A percentile compares a stretch with the other conserved stretches of the same genome.
Conservation (phyloP, 1,140 invertebrate species). For the Drosophila paulistorum region DNA sequence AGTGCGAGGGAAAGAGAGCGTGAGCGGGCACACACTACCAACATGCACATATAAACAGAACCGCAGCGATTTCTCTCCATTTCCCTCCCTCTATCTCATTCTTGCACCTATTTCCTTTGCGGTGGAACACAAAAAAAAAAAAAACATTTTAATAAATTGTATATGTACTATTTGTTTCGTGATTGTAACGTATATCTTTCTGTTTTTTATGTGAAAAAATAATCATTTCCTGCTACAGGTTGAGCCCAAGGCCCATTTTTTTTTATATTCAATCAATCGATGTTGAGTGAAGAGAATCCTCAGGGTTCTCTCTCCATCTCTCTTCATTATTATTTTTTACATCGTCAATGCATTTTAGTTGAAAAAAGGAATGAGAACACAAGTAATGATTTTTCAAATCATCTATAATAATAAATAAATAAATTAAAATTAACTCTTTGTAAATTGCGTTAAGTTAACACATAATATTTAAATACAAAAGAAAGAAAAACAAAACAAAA, state of each 20-base stretch:
- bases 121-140: neutral
- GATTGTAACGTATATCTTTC: neutral
- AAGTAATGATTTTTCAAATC: constrained; percentile 34
- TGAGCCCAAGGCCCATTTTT: constrained; percentile 3
- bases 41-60: neutral
- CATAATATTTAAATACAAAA: constrained; percentile 51
- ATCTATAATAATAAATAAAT: constrained; percentile 37
- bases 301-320: neutral
- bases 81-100: neutral
- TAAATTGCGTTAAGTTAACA: constrained; percentile 78
- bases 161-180: neutral
- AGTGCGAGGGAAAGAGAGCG: neutral
- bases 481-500: constrained; percentile 50
- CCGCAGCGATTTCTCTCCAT: neutral
- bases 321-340: neutral
- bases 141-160: neutral
- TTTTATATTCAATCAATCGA: neutral
- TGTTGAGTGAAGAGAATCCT: neutral
- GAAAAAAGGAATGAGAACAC: constrained; percentile 19
- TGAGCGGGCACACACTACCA: neutral
- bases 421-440: constrained; percentile 63
- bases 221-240: neutral
- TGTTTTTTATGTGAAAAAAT: neutral
- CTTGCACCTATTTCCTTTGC: neutral
- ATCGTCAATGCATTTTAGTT: constrained; percentile 2